Evolutionary conservation across 2,113 vertebrate genomes (phyloP), one percentile per base, ranked within the genome.

Genomic region (Sinocyclocheilus grahami): DNA sequence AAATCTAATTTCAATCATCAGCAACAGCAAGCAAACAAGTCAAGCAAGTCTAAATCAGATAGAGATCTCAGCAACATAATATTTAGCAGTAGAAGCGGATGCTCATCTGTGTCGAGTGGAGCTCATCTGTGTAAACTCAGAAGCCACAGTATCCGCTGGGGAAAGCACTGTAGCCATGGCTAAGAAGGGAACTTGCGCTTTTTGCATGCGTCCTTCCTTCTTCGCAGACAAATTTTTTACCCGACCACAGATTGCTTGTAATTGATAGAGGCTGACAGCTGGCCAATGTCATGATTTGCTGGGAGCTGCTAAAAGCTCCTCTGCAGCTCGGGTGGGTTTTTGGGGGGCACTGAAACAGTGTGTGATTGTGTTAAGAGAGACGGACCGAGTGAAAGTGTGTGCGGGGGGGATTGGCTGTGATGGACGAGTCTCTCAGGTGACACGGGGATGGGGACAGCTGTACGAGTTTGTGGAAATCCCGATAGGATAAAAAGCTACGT

Each of bases 11-110:
- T 48, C 11, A 30, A 48, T 16, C 89, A 90, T 90, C 86, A 89
- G 90, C 89, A 90, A 89, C 88, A 76, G 88, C 62, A 88, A 74
- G 42, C 58, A 72, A 42, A 48, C 51, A 11, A 4, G 58, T 60
- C 7, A 62, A 39, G 53, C 20, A 39, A 51, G 30, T 30, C 7
- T 14, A 42, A 55, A 62, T 13, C 22, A 46, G 22, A 58, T 10
- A 48, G 53, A 24, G 27, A 72, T 24, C 11, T n/a, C 4, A 1
- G 4, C n/a, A 42, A 12, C 1, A 39, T 8, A 16, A 55, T 80
- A 14, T 63, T 63, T 27, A 16, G 6, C 7, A 1, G 78, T 39
- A 63, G 8, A 33, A 65, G 75, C 22, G 13, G 58, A 86, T 84
- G 85, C 22, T 67, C 5, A 27, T 55, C 46, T 72, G 62, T 39